Conservation (phyloP, 1,140 invertebrate genomes). For the Caligus rogercresseyi region DNA sequence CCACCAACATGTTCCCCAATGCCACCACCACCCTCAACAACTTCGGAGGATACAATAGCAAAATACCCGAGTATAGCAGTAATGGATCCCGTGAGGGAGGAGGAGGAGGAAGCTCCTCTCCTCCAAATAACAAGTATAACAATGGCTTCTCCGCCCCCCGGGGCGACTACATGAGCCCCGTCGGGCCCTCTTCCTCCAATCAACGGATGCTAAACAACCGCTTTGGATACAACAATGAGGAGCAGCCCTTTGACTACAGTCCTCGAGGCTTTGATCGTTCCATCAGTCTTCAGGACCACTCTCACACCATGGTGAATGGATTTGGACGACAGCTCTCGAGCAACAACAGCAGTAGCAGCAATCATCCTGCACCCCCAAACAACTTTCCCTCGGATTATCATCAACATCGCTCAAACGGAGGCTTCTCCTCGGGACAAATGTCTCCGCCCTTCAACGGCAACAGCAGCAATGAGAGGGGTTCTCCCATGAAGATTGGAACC, state of each 20-base stretch:
- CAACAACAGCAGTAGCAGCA: neutral
- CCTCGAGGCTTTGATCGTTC: neutral
- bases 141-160: no score
- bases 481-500: conserved; percentile 18
- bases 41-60: neutral
- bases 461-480: neutral
- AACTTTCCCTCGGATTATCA: no score
- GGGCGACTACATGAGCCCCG: no score
- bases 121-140: no score
- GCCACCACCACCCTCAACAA: neutral
- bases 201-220: no score
- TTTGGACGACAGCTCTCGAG: neutral
- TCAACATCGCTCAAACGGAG: no score
- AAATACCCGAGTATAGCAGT: neutral
- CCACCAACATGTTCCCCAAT: neutral
- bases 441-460: neutral
- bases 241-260: neutral
- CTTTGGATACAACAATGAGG: neutral
- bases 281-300: neutral
- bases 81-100: neutral
- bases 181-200: no score
- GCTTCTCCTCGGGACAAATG: no score
- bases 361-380: no score
- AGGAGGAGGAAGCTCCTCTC: neutral
- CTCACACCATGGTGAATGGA: neutral